Conservation (phyloP, 2,113 vertebrate genomes). For the Eulacestoma nigropectus region DNA sequence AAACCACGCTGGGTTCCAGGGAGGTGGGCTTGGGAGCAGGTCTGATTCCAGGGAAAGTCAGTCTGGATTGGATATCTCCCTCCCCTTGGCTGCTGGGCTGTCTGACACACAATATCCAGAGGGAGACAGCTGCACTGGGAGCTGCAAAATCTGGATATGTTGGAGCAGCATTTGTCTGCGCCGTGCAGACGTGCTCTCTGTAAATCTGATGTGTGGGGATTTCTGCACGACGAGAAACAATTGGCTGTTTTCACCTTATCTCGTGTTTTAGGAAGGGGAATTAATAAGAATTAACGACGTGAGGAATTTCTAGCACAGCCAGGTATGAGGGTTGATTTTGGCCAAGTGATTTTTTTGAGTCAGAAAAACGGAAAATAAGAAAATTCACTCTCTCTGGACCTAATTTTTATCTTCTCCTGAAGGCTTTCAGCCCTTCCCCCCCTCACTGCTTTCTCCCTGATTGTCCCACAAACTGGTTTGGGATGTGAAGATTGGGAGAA, state of each 20-base stretch:
- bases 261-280: accelerated
- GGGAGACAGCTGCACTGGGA: constrained; percentile 1
- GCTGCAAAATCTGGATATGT: not conserved
- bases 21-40: not conserved
- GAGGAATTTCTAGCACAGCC: not conserved
- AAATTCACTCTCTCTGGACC: accelerated
- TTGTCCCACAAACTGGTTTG: not conserved
- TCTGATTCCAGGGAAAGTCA: not conserved
- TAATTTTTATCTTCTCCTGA: not conserved
- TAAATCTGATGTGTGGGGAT: not conserved
- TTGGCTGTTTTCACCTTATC: not conserved
- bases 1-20: not conserved
- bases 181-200: accelerated
- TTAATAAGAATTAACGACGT: accelerated
- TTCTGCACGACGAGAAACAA: accelerated
- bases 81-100: not conserved
- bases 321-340: not conserved
- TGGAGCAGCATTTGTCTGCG: not conserved
- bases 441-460: not conserved
- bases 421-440: not conserved
- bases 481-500: not conserved
- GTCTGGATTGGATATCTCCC: not conserved
- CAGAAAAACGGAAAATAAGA: not conserved
- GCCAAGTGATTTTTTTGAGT: not conserved
- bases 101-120: constrained; percentile 1